Evolutionary conservation across 2,113 vertebrate species (phyloP).

Genomic region (Hippopotamus amphibius): DNA sequence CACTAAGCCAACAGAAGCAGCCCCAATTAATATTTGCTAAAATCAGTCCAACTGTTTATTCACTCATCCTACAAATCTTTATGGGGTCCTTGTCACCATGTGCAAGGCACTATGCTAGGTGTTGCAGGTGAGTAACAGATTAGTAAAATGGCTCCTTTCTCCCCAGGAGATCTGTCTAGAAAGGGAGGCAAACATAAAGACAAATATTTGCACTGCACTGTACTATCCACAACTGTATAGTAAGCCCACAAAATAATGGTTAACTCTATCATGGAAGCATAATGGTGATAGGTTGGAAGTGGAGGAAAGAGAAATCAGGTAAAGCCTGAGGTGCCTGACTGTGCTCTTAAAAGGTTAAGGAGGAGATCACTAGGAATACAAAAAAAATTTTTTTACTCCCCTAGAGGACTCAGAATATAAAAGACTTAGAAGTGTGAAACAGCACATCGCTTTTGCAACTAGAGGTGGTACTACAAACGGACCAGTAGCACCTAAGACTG

Average conservation of each 20-base stretch:
- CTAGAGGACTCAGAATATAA: background rate
- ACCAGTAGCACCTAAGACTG: background rate
- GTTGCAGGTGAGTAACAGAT: background rate
- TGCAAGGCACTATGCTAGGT: background rate
- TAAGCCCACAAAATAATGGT: background rate
- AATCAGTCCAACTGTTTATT: constrained; percentile 14
- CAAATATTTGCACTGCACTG: background rate
- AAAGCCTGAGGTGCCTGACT: background rate
- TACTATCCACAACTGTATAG: background rate
- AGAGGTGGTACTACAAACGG: background rate
- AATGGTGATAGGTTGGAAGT: background rate
- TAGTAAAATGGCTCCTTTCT: constrained; percentile 11
- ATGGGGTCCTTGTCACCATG: background rate
- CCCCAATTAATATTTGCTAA: background rate
- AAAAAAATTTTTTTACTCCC: background rate
- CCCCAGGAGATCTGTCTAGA: background rate
- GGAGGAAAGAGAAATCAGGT: background rate
- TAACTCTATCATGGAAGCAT: background rate
- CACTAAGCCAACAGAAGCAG: background rate
- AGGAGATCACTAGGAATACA: background rate
- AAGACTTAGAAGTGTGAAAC: background rate
- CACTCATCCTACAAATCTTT: constrained; percentile 33
- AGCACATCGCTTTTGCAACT: background rate
- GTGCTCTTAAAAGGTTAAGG: background rate
- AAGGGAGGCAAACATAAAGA: constrained; percentile 26